Base-by-base conservation (phyloP, 2,113 vertebrate species). In the Egretta garzetta region DNA sequence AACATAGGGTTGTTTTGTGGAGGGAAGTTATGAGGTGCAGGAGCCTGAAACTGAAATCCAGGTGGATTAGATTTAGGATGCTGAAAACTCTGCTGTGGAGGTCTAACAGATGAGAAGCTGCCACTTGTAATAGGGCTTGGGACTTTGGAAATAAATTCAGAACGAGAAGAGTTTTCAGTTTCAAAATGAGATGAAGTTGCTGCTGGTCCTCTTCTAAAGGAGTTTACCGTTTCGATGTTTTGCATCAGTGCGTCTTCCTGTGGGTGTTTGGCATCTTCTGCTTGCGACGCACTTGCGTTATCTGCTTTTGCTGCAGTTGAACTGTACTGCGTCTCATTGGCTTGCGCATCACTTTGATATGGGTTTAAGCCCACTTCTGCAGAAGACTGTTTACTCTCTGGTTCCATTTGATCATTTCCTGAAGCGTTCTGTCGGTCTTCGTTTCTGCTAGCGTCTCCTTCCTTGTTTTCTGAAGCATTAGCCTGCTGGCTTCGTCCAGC, bases 401-500 rank as follows among this genome's bases (percentile, higher is more conserved):
- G 14, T 58, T 87, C 96, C 13, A 16, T 35, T 52, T 93, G 96
- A 67, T 98, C 97, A n/a, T 91, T 90, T 87, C 97, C 91, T 63
- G 91, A 80, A 52, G 59, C 27, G 12, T 32, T 86, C 19, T 95
- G 92, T 63, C 96, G 97, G 43, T 98, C 98, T 89, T 98, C 98
- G 32, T 94, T 98, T 93, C 97, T 98, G 83, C 80, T 90, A 50
- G 56, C 49, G 6, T 98, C 98, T 47, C 97, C 97, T 59, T 98
- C 95, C 86, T 97, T 98, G 96, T 81, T 98, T 97, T 98, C 98
- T 6, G 95, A 93, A 77, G 97, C 83, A 37, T 80, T 97, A 63
- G 97, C 94, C 97, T 99, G 99, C 88, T 99, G 97, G 94, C 98
- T 99, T 90, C 99, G 99, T 94, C 98, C 98, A 68, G 99, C 98